Conservation (phyloP, 2,797 vertebrate genomes). For the Gadopsis bispinosus region DNA sequence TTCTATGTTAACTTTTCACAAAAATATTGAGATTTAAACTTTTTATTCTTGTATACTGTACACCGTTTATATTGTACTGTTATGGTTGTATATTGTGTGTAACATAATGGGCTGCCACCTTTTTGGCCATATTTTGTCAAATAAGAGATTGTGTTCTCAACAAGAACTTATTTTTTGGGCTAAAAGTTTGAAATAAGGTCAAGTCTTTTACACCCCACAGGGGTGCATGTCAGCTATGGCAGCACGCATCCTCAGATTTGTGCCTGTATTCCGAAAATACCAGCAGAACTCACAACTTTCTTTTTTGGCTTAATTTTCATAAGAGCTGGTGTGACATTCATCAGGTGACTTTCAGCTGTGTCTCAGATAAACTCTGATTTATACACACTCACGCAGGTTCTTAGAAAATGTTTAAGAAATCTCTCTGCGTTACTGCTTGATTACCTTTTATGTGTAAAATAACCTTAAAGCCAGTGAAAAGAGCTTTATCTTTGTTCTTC, state of each 20-base stretch:
- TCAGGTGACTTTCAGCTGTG: slow-evolving; percentile 57
- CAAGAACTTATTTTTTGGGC: slow-evolving; percentile 25
- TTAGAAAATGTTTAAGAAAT: slow-evolving; percentile 35
- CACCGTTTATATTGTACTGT: background rate
- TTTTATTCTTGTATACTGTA: slow-evolving; percentile 1
- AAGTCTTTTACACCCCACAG: slow-evolving; percentile 25
- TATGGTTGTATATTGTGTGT: slow-evolving; percentile 10
- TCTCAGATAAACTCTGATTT: slow-evolving; percentile 47
- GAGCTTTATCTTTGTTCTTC: slow-evolving; percentile 27
- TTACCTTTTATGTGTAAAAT: slow-evolving; percentile 51
- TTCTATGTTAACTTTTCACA: slow-evolving; percentile 34
- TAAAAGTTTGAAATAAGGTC: slow-evolving; percentile 33
- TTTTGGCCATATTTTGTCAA: slow-evolving; percentile 8
- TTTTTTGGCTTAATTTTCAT: slow-evolving; percentile 51
- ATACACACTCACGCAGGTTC: slow-evolving; percentile 7
- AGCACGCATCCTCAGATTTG: slow-evolving; percentile 21
- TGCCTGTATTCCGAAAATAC: slow-evolving; percentile 55
- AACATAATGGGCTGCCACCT: slow-evolving; percentile 3
- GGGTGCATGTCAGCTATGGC: slow-evolving; percentile 40
- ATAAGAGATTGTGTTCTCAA: slow-evolving; percentile 17
- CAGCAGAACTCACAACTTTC: slow-evolving; percentile 31
- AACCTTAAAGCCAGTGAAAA: slow-evolving; percentile 47
- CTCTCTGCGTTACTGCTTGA: slow-evolving; percentile 17
- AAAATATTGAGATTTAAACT: slow-evolving; percentile 1
- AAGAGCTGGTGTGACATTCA: slow-evolving; percentile 61